Conservation (phyloP, 2,113 vertebrate species). For the Emydura subglobosa region DNA sequence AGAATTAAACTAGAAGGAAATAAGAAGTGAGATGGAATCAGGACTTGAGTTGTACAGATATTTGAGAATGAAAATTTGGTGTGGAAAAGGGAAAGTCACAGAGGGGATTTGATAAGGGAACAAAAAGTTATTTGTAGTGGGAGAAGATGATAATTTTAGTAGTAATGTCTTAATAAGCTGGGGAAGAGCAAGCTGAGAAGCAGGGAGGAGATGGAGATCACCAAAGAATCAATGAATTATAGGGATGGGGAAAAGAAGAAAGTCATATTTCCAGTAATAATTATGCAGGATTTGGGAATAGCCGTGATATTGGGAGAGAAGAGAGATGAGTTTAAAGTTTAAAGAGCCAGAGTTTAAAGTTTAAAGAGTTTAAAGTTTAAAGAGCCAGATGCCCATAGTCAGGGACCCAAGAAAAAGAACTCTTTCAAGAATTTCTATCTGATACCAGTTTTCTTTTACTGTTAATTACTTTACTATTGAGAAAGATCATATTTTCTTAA, state of each 20-base stretch:
- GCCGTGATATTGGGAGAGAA: neutral
- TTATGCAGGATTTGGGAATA: neutral
- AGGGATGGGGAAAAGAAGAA: neutral
- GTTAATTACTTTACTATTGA: neutral
- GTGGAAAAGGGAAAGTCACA: neutral
- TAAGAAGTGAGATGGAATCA: neutral
- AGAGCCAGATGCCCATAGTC: accelerated
- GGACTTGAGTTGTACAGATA: neutral
- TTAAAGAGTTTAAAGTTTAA: neutral
- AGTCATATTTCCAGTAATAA: neutral
- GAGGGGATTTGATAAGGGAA: neutral
- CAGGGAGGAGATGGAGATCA: neutral
- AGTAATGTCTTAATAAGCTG: neutral
- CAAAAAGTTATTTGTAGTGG: neutral
- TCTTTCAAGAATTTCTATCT: neutral
- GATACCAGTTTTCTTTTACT: neutral
- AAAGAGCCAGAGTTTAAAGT: too few relatives aligned
- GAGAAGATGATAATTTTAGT: neutral
- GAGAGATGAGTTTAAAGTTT: neutral
- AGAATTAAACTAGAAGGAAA: neutral
- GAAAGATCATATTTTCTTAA: neutral
- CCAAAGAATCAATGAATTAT: neutral
- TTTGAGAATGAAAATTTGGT: neutral
- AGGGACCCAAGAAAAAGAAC: neutral
- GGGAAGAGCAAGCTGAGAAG: neutral